Evolutionary conservation across 2,888 invertebrate genomes (phyloP).

Genomic region (Cataglyphis rosenhaueri): DNA sequence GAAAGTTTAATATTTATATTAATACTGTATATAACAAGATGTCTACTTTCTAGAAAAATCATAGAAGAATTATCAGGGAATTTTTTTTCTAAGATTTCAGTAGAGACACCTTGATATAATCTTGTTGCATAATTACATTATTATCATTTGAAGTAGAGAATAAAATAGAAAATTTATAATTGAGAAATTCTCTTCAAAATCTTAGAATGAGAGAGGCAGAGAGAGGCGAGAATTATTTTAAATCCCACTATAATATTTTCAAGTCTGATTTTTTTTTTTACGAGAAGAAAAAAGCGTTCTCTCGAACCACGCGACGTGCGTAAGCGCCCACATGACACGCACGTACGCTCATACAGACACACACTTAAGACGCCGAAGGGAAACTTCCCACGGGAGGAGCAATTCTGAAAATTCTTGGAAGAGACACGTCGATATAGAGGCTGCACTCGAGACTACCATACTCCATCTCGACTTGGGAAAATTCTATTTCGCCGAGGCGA

Average conservation of each 20-base stretch:
- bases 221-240: not conserved
- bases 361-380: conserved; percentile 53
- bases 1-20: not conserved
- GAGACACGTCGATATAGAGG: conserved; percentile 73
- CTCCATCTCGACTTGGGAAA: conserved; percentile 71
- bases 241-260: not conserved
- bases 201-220: not conserved
- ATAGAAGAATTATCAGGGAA: not conserved
- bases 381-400: conserved; percentile 68
- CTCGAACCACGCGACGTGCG: not conserved
- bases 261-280: not conserved
- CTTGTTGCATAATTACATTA: not conserved
- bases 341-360: conserved; percentile 1
- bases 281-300: conserved; percentile 8
- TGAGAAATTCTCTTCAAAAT: not conserved
- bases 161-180: not conserved
- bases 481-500: conserved; percentile 83
- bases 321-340: not conserved
- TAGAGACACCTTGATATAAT: not conserved
- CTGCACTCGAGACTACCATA: conserved; percentile 57
- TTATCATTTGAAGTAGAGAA: not conserved
- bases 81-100: not conserved
- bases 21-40: not conserved
- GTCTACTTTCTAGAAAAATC: not conserved
- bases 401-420: conserved; percentile 74